Evolutionary conservation across 2,113 vertebrate genomes (phyloP).

Genomic region (Bubo bubo): DNA sequence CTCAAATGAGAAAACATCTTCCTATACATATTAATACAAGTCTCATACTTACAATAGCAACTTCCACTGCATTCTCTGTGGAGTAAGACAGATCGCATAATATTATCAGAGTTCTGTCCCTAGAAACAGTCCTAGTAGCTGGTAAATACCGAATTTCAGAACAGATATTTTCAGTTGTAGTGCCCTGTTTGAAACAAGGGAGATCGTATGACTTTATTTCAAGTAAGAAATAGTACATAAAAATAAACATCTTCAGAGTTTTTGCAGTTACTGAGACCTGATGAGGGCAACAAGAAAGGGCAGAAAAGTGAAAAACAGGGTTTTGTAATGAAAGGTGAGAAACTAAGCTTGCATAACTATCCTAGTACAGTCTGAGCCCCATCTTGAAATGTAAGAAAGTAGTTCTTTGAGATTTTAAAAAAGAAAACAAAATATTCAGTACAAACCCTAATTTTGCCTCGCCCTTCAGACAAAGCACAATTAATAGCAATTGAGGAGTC

Average conservation of each 20-base stretch:
- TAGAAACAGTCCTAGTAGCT: slow-evolving; percentile 81
- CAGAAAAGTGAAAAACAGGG: background rate
- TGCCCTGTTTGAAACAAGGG: slow-evolving; percentile 79
- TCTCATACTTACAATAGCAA: slow-evolving; percentile 86
- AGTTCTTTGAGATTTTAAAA: background rate
- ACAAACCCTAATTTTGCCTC: background rate
- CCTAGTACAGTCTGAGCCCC: background rate
- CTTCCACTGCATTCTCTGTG: slow-evolving; percentile 84
- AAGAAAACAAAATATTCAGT: background rate
- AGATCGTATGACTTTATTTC: background rate
- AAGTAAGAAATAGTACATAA: background rate
- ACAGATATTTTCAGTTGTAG: slow-evolving; percentile 91
- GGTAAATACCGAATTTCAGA: slow-evolving; percentile 89
- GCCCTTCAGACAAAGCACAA: background rate
- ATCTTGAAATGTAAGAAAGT: background rate
- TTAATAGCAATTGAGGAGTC: background rate
- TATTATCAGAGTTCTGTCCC: slow-evolving; percentile 85
- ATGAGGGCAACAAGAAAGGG: background rate
- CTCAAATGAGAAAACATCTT: background rate
- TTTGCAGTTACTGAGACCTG: background rate
- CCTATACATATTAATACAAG: background rate
- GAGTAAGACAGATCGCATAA: slow-evolving; percentile 87
- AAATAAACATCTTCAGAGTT: background rate
- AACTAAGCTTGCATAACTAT: background rate
- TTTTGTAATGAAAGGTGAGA: background rate